phyloP scores from a whole-genome alignment of 2,888 invertebrate genomes.

The Camponotus fellah region DNA sequence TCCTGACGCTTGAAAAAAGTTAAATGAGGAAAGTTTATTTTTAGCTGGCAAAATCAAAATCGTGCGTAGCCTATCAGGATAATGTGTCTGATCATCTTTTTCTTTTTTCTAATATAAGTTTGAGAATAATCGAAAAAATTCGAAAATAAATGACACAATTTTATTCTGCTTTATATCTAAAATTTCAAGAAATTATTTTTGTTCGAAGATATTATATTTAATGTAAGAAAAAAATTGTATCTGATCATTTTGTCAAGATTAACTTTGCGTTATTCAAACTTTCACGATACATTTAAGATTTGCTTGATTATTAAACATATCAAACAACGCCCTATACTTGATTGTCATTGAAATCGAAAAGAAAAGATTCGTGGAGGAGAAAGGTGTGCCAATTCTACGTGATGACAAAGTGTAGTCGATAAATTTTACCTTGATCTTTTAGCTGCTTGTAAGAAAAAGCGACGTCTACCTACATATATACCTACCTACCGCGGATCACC shows the following conservation, averaged over 20 bases:
- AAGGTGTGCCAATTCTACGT: constrained; percentile 9
- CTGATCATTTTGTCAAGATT: constrained; percentile 28
- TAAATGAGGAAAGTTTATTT: constrained; percentile 3
- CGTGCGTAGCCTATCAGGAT: not conserved
- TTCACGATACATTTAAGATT: not conserved
- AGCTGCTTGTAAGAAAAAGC: constrained; percentile 20
- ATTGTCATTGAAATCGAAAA: not conserved
- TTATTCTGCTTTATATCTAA: not conserved
- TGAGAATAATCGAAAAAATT: not conserved
- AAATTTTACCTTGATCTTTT: constrained; percentile 57
- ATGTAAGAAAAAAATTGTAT: not conserved
- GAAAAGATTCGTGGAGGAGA: not conserved
- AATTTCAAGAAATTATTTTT: not conserved
- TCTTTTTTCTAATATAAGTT: not conserved
- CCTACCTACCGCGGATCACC: constrained; percentile 18
- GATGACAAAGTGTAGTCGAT: constrained; percentile 54
- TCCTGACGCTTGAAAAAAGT: not conserved
- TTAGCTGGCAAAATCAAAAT: not conserved
- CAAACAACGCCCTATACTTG: not conserved
- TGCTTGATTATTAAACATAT: not conserved
- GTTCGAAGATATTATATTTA: constrained; percentile 1
- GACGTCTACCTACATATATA: constrained; percentile 35
- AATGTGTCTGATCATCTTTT: not conserved
- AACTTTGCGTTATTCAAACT: not conserved
- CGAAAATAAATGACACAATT: not conserved